Evolutionary conservation across 2,113 vertebrate genomes (phyloP), one percentile per base, ranked within the genome.

Genomic region (Zosterops japonicus): DNA sequence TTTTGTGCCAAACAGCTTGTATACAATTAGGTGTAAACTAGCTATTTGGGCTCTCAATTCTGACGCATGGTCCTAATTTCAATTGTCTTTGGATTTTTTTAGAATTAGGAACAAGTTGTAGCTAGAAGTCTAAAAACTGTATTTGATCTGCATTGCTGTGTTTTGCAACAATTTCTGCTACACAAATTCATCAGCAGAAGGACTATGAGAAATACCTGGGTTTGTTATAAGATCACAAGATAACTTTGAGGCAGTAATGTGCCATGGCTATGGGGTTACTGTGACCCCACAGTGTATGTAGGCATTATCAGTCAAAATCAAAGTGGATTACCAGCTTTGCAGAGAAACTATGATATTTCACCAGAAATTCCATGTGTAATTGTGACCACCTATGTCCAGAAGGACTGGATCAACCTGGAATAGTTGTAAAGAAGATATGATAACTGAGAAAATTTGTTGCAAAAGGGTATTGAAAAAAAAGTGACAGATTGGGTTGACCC

Each of bases 341-440:
- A 61, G 33, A 39, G n/a, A 53, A 75, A 69, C 13, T 7, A 4
- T 25, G 23, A 21, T 46, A 41, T 79, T 93, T 87, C 25, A 35
- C 14, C 1, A 1, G 8, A 23, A 68, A 55, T 55, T 12, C 9
- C 9, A 1, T 24, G 15, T 74, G 35, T 12, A 53, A 1, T 21
- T 87, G 18, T 78, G 35, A n/a, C 63, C 29, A 61, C 35, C 4
- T 85, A 24, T 82, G 27, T 33, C 56, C 61, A 59, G 60, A 94
- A 67, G 35, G 24, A 50, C 23, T 46, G 18, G 15, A 71, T 92
- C 61, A 75, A n/a, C 31, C 24, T 64, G 27, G 8, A 77, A 77
- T 11, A 76, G 33, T 7, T 56, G 19, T 64, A 35, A 68, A 90
- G 46, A 69, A 22, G 9, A 20, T 9, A 29, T 11, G 9, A 35